phyloP scores from a whole-genome alignment of 2,888 invertebrate species.

The Tupiocoris notatus region DNA sequence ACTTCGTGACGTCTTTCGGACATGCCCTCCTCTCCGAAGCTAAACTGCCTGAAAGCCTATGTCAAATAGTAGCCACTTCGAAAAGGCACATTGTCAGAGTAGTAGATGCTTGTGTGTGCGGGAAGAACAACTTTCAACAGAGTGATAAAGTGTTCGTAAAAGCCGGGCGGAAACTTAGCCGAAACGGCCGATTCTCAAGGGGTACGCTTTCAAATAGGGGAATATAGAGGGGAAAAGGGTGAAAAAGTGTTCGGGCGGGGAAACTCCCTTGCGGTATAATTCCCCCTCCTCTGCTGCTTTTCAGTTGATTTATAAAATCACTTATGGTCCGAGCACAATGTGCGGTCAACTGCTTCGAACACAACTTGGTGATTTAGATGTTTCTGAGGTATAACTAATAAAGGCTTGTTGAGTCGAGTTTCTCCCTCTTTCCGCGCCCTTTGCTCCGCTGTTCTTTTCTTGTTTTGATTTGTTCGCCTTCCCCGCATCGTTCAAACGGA shows the following conservation, averaged over 20 bases:
- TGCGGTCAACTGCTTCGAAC: conserved; percentile 24
- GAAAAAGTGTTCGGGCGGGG: not conserved
- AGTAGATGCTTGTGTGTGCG: not conserved
- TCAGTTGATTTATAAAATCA: conserved; percentile 30
- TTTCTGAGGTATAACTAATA: conserved; percentile 33
- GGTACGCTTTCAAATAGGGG: not conserved
- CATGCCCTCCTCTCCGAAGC: too few relatives aligned
- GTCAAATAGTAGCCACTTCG: not conserved
- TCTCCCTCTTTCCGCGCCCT: not conserved
- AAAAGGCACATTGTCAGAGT: not conserved
- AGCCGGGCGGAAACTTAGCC: not conserved
- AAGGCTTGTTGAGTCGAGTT: conserved; percentile 17
- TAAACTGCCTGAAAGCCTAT: not conserved
- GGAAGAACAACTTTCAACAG: not conserved
- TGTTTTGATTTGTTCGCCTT: not conserved
- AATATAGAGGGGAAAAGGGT: not conserved
- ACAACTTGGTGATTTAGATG: conserved; percentile 30
- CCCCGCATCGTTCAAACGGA: not conserved
- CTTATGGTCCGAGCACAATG: conserved; percentile 34
- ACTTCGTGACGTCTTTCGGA: not conserved
- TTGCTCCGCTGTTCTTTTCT: too few relatives aligned
- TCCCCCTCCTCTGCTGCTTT: not conserved
- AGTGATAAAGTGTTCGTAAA: not conserved
- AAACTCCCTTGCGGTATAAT: not conserved
- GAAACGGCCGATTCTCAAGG: not conserved